phyloP scores from a whole-genome alignment of 2,888 invertebrate species.

The Epinotia bilunana region DNA sequence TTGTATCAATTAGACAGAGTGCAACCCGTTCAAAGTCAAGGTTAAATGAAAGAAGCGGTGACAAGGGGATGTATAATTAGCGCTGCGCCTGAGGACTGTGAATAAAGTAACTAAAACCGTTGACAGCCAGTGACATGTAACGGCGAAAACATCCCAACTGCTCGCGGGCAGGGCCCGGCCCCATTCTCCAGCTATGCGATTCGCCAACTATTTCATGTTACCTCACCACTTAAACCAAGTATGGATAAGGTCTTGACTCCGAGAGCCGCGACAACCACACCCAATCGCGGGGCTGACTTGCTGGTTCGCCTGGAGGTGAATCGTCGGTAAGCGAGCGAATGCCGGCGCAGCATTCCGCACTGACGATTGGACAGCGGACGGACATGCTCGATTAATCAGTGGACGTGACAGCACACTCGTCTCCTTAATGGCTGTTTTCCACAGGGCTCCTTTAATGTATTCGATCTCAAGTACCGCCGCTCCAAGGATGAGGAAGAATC shows the following conservation, averaged over 20 bases:
- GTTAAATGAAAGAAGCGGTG: too few relatives aligned
- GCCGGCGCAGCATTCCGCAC: constrained; percentile 20
- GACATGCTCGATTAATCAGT: constrained; percentile 17
- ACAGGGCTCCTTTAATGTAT: constrained; percentile 6
- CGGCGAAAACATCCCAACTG: constrained; percentile 21
- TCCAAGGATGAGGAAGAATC: not conserved
- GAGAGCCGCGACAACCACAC: not conserved
- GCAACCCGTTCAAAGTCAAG: too few relatives aligned
- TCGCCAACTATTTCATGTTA: not conserved
- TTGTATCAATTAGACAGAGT: not conserved
- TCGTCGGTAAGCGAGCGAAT: not conserved
- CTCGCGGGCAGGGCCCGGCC: not conserved
- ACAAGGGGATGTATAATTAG: too few relatives aligned
- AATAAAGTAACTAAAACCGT: not conserved
- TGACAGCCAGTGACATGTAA: not conserved
- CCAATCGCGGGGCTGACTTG: not conserved
- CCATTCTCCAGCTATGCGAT: not conserved
- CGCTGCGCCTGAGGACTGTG: too few relatives aligned
- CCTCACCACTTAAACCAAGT: not conserved
- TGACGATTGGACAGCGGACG: constrained; percentile 16
- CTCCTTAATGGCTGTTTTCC: constrained; percentile 3
- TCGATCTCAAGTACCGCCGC: not conserved
- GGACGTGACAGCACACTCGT: not conserved
- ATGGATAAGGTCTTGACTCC: not conserved
- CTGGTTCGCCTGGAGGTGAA: not conserved